A percentile compares a stretch with the other conserved stretches of the same genome.
phyloP scores from a whole-genome alignment of 92 coral and sea anemone species.

The Siderastrea siderea region DNA sequence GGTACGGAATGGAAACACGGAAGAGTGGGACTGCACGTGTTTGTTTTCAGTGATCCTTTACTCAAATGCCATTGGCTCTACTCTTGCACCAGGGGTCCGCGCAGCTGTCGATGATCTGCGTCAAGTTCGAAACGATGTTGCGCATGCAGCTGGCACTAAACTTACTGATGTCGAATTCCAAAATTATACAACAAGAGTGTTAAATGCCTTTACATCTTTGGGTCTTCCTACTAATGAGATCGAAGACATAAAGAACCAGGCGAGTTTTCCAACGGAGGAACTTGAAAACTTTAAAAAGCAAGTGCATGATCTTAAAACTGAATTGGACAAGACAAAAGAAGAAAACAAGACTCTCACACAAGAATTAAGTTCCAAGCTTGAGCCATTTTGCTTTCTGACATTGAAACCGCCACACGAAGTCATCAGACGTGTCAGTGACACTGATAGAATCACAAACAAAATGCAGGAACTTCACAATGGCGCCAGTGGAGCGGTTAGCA shows the following conservation, averaged over 20 bases:
- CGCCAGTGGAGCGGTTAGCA: not conserved
- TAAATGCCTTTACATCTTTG: not conserved
- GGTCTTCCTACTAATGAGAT: not conserved
- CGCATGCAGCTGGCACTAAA: not conserved
- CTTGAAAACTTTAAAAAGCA: not conserved
- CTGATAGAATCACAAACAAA: no score
- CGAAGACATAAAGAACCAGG: not conserved
- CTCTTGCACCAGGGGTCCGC: not conserved
- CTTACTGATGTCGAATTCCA: not conserved
- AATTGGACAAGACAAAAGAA: not conserved
- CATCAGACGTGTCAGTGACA: no score
- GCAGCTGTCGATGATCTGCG: not conserved
- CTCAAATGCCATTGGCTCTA: not conserved
- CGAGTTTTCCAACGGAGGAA: not conserved
- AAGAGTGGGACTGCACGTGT: not conserved
- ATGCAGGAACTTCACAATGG: no score
- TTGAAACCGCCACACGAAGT: no score
- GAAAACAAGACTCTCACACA: not conserved
- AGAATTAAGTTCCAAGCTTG: not conserved
- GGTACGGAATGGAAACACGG: not conserved
- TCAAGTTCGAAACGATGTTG: no score
- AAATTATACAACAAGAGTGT: not conserved
- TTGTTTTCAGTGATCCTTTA: not conserved
- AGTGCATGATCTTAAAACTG: not conserved
- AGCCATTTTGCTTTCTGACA: slow-evolving; percentile 38